A percentile compares a stretch with the other conserved stretches of the same genome.
Conservation (phyloP, 2,113 vertebrate species). For the Cryptotis parvus region DNA sequence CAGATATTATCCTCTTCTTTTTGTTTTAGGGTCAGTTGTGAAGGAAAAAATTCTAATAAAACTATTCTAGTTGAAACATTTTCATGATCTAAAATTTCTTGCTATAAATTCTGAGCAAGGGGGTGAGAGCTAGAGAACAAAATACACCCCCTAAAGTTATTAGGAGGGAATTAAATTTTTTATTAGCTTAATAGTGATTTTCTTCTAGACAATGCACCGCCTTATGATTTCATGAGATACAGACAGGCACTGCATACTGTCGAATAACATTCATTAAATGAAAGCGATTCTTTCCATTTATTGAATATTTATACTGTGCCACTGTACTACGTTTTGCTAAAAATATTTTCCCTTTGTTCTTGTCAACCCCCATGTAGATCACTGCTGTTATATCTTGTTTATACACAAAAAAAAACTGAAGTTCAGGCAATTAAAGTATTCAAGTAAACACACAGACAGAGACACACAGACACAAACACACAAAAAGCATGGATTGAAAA, state of each 20-base stretch:
- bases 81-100: neutral
- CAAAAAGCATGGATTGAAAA: no score
- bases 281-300: neutral
- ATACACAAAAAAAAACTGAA: constrained; percentile 33
- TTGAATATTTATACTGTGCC: neutral
- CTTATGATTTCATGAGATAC: neutral
- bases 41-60: constrained; percentile 14
- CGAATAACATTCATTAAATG: constrained; percentile 14
- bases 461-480: no score
- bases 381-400: neutral
- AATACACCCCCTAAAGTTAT: neutral
- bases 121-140: neutral
- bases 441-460: no score
- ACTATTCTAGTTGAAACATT: neutral
- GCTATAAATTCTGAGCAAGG: neutral
- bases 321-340: neutral
- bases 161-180: neutral
- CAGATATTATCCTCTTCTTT: neutral
- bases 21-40: neutral
- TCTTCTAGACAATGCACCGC: neutral
- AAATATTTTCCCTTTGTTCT: neutral
- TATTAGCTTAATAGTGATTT: constrained; percentile 8
- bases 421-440: neutral
- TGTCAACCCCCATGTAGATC: neutral
- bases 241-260: neutral